A percentile compares a stretch with the other conserved stretches of the same genome.
phyloP scores from a whole-genome alignment of 2,888 invertebrate species.

The Thera obeliscata region DNA sequence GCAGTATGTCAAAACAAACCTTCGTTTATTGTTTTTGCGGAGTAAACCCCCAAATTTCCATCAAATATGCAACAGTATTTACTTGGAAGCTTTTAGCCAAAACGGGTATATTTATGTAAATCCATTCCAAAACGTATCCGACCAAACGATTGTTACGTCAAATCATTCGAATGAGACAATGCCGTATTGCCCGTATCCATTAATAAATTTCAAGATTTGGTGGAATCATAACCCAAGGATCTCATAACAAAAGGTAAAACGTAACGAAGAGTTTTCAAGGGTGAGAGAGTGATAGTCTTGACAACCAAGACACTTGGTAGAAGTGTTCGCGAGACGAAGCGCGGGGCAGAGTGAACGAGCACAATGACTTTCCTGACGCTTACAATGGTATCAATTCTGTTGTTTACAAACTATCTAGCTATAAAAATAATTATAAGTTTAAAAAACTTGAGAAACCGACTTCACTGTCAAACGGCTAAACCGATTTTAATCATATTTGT shows the following conservation, averaged over 20 bases:
- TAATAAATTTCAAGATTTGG: conserved; percentile 61
- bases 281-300: conserved; percentile 40
- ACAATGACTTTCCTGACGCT: conserved; percentile 65
- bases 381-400: no score
- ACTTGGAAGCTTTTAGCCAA: conserved; percentile 51
- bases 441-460: no score
- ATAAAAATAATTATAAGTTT: no score
- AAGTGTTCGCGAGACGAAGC: conserved; percentile 52
- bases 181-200: conserved; percentile 52
- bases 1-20: no score
- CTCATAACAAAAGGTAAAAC: conserved; percentile 52
- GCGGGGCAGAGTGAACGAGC: conserved; percentile 52
- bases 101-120: conserved; percentile 57
- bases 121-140: conserved; percentile 53
- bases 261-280: conserved; percentile 50
- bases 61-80: conserved; percentile 52
- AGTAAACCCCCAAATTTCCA: conserved; percentile 20
- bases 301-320: conserved; percentile 50
- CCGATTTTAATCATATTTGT: no score
- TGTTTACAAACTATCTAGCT: no score
- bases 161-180: conserved; percentile 57
- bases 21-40: no score
- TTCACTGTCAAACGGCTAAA: no score
- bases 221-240: conserved; percentile 43
- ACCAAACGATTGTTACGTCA: conserved; percentile 46